phyloP scores from a whole-genome alignment of 2,888 invertebrate genomes.

The Yponomeuta malinellus region DNA sequence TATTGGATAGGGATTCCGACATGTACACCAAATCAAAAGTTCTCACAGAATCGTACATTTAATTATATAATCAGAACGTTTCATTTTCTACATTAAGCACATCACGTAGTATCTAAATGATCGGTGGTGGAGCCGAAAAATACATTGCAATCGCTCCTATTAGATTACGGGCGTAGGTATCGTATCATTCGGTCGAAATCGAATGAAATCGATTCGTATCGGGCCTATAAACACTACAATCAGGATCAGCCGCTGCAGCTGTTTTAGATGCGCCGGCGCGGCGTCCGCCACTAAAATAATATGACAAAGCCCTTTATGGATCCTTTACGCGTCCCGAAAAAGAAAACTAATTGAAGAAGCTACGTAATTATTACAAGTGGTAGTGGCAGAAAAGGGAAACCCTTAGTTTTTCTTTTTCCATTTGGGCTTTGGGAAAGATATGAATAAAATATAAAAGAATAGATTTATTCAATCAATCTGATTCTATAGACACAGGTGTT shows the following conservation, averaged over 20 bases:
- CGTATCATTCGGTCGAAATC: conserved; percentile 63
- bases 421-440: too few species aligned
- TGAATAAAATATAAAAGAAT: too few species aligned
- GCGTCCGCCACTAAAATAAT: conserved; percentile 74
- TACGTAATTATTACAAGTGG: conserved; percentile 46
- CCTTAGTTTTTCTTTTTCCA: too few species aligned
- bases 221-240: conserved; percentile 69
- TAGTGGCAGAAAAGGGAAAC: conserved; percentile 41
- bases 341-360: conserved; percentile 54
- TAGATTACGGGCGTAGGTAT: conserved; percentile 47
- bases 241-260: conserved; percentile 58
- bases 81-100: conserved; percentile 66
- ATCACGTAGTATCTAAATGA: conserved; percentile 70
- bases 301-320: conserved; percentile 73
- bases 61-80: conserved; percentile 71
- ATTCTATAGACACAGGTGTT: too few species aligned
- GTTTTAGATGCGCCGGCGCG: conserved; percentile 55
- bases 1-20: conserved; percentile 41
- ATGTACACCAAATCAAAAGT: conserved; percentile 57
- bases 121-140: conserved; percentile 64
- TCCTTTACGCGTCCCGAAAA: conserved; percentile 57
- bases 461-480: too few species aligned
- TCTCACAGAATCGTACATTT: conserved; percentile 71
- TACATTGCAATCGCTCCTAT: conserved; percentile 65
- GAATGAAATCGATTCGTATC: conserved; percentile 64